Evolutionary conservation across 2,797 vertebrate genomes (phyloP).

Genomic region (Monodelphis domestica): DNA sequence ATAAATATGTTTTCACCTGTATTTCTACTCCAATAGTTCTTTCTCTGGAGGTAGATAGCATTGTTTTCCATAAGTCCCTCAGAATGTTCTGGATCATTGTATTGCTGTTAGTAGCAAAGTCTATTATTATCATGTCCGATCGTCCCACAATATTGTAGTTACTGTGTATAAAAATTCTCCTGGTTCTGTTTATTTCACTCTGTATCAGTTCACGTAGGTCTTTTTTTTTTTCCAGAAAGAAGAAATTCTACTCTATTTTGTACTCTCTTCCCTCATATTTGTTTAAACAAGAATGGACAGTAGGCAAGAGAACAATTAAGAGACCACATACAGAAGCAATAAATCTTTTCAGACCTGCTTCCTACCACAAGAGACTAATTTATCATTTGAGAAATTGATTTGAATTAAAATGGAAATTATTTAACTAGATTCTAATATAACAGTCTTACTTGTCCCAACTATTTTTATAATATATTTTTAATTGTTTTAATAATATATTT

Average conservation of each 20-base stretch:
- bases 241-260: background rate
- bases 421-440: background rate
- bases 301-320: background rate
- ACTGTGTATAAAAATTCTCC: too few relatives aligned
- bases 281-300: background rate
- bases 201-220: too few relatives aligned
- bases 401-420: background rate
- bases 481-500: background rate
- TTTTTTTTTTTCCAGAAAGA: slow-evolving; percentile 35
- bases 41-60: too few relatives aligned
- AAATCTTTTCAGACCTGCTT: background rate
- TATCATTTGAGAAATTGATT: background rate
- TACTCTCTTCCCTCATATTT: slow-evolving; percentile 1
- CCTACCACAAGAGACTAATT: background rate
- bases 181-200: too few relatives aligned
- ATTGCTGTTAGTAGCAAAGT: too few relatives aligned
- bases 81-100: too few relatives aligned
- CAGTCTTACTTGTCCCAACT: background rate
- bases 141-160: too few relatives aligned
- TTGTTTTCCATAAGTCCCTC: too few relatives aligned
- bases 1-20: too few relatives aligned
- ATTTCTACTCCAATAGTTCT: too few relatives aligned
- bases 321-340: background rate
- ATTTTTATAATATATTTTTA: too few relatives aligned
- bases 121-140: too few relatives aligned